Base-by-base conservation (phyloP, 2,113 vertebrate species). In the Marmota flaviventris region DNA sequence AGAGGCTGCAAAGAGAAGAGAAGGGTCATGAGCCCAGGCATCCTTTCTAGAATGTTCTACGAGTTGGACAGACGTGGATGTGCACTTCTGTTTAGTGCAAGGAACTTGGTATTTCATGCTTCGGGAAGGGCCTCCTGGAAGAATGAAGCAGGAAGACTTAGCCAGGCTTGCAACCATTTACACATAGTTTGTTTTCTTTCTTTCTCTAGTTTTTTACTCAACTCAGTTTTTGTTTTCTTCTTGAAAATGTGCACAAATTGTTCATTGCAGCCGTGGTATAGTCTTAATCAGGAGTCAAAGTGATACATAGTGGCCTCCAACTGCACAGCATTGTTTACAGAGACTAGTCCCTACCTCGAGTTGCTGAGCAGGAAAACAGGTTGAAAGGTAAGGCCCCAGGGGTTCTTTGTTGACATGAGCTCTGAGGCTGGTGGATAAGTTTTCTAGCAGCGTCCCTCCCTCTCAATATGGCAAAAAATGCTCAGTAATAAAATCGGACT, bases 401-500 rank as follows among this genome's bases (percentile, higher is more conserved):
- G 1, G 32, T n/a, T 37, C 34, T 56, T 27, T n/a, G 65, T 32
- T 27, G 58, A 13, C 8, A 53, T 10, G 56, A 70, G 56, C 79
- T 25, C 48, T 0, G 5, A 39, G 37, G 61, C 27, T 4, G 82
- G 32, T 11, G 48, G 70, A n/a, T 12, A 37, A 20, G 69, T 22
- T 95, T 87, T 61, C 76, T 27, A 48, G 17, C 37, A 63, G 24
- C 9, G 8, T 63, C 25, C 72, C 69, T 7, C 42, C 65, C 9
- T 34, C 65, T 88, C 61, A 70, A 3, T 9, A 27, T 20, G 63
- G 58, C 82, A 78, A 83, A 69, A 69, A 92, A 76, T 0, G 4
- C 91, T 85, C 25, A 45, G 77, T 83, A 39, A 67, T 95, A 83
- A 93, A 96, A 82, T 65, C n/a, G 48, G 84, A 53, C 48, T 72